Percentiles rank a stretch among this genome's conserved stretches.
Evolutionary conservation across 2,888 invertebrate genomes (phyloP).

Genomic region (Luperina testacea): DNA sequence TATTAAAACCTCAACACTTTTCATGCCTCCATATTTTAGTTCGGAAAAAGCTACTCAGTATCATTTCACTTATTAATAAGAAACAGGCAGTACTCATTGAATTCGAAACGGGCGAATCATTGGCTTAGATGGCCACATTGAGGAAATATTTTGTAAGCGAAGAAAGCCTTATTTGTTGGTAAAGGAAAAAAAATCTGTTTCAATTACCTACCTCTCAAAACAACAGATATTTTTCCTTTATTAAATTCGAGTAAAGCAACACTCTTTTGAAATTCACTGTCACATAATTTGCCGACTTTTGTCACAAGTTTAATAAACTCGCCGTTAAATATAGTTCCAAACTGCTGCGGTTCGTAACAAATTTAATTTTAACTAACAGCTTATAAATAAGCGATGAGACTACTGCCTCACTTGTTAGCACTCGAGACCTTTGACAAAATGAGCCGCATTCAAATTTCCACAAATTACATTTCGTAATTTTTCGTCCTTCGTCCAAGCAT

Average conservation of each 20-base stretch:
- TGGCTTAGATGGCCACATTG: constrained; percentile 8
- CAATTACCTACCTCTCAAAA: not conserved
- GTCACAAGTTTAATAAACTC: constrained; percentile 24
- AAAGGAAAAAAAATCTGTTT: not conserved
- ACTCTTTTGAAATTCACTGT: constrained; percentile 6
- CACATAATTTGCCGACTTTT: constrained; percentile 8
- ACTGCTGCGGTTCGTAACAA: constrained; percentile 41
- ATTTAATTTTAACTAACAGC: constrained; percentile 55
- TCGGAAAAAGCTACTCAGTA: not conserved
- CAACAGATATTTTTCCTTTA: not conserved
- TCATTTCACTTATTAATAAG: not conserved
- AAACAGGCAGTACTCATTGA: constrained; percentile 6
- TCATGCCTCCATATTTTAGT: not conserved
- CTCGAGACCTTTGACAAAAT: constrained; percentile 49
- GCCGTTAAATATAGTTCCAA: constrained; percentile 24
- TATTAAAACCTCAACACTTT: not conserved
- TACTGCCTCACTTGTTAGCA: constrained; percentile 22
- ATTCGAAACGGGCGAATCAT: constrained; percentile 19
- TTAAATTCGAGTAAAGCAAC: not conserved
- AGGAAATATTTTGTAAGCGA: constrained; percentile 2
- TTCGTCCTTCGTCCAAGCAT: constrained; percentile 54
- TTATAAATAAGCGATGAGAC: constrained; percentile 55
- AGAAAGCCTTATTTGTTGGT: not conserved
- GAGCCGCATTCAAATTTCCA: constrained; percentile 43
- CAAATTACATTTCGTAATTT: constrained; percentile 43